Evolutionary conservation across 1,140 invertebrate species (phyloP).

Genomic region (Panulirus ornatus): DNA sequence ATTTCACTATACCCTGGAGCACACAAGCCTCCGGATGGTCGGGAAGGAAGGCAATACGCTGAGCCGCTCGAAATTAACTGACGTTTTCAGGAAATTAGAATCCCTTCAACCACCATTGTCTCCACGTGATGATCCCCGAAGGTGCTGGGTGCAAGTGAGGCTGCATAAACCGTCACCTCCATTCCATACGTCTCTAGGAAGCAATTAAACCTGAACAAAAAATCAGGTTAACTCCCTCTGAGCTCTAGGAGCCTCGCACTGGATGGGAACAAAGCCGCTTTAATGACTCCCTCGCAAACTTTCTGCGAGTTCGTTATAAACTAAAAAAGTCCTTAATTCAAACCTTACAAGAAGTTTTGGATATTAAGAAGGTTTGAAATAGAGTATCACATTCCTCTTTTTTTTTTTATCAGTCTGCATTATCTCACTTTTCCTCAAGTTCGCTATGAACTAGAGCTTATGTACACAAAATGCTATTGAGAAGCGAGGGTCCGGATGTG

Average conservation of each 20-base stretch:
- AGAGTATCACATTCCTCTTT: not conserved
- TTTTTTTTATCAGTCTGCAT: not conserved
- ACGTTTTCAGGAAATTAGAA: too few species aligned
- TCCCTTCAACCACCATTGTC: not conserved
- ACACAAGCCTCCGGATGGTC: too few species aligned
- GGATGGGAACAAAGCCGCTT: conserved; percentile 6
- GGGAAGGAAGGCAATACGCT: too few species aligned
- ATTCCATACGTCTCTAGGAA: not conserved
- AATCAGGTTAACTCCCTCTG: not conserved
- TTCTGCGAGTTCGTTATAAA: not conserved
- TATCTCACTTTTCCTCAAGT: not conserved
- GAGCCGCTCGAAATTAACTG: too few species aligned
- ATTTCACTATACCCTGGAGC: too few species aligned
- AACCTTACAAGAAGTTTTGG: not conserved
- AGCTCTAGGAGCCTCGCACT: not conserved
- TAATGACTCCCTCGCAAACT: conserved; percentile 11
- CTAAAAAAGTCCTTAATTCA: not conserved
- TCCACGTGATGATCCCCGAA: not conserved
- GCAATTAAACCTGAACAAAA: conserved; percentile 12
- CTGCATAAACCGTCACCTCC: not conserved
- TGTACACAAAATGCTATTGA: too few species aligned
- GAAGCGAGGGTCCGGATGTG: too few species aligned
- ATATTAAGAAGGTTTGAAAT: not conserved
- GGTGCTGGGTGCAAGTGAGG: not conserved
- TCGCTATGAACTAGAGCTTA: too few species aligned